Conservation (phyloP, 2,113 vertebrate species). For the Natator depressus region DNA sequence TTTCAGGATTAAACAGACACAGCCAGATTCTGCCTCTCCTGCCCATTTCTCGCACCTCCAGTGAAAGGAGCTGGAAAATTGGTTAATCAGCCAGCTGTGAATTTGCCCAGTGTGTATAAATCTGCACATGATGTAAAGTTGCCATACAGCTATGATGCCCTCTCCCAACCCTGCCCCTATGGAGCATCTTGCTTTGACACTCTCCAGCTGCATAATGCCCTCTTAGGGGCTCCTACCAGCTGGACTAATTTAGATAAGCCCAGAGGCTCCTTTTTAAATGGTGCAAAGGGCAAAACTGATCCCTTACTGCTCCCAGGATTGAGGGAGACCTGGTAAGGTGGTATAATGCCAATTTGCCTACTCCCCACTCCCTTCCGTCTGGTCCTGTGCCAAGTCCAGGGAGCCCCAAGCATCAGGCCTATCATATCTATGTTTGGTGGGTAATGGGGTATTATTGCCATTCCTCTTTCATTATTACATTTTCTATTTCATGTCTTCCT, state of each 20-base stretch:
- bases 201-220: not conserved
- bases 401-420: not conserved
- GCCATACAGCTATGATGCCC: not conserved
- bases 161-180: not conserved
- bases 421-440: not conserved
- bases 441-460: not conserved
- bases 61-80: not conserved
- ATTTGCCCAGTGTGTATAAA: not conserved
- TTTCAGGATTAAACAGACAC: not conserved
- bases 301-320: not conserved
- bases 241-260: not conserved
- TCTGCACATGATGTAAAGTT: not conserved
- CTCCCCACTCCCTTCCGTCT: not conserved
- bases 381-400: not conserved
- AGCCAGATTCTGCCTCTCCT: not conserved
- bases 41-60: not conserved
- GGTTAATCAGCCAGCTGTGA: not conserved
- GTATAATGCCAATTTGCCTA: not conserved
- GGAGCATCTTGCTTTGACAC: not conserved
- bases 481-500: constrained; percentile 50
- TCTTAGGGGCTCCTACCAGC: not conserved
- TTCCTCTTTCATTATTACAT: constrained; percentile 42
- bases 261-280: not conserved
- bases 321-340: not conserved
- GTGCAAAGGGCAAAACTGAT: not conserved